Conservation (phyloP, 2,113 vertebrate species). For the Corythornis cristatus region DNA sequence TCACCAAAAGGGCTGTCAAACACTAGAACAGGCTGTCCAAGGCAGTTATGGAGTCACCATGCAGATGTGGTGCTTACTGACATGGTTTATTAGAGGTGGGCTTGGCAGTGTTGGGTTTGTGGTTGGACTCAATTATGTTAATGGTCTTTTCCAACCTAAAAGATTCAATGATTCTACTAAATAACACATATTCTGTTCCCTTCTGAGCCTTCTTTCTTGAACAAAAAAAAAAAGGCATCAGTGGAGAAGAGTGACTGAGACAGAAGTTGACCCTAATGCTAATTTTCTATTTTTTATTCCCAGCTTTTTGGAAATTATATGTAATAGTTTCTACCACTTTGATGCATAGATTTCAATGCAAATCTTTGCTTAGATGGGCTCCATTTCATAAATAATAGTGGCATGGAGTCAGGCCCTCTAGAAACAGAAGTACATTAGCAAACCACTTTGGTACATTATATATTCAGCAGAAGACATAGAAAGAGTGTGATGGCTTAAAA, state of each 20-base stretch:
- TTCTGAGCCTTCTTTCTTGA: neutral
- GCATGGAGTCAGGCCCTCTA: neutral
- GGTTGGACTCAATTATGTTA: neutral
- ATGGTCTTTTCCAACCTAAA: neutral
- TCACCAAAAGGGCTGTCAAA: neutral
- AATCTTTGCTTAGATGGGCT: neutral
- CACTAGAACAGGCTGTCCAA: neutral
- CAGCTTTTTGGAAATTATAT: neutral
- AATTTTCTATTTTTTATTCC: neutral
- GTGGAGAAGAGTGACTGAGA: neutral
- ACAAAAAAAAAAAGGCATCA: neutral
- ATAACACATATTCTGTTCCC: neutral
- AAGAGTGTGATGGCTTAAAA: neutral
- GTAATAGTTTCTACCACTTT: neutral
- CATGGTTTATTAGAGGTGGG: neutral
- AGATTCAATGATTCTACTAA: neutral
- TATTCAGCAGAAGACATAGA: neutral
- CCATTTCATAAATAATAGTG: neutral
- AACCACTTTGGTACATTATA: neutral
- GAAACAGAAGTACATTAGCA: constrained; percentile 6
- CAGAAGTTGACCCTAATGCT: neutral
- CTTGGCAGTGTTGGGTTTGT: neutral
- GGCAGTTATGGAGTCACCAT: neutral
- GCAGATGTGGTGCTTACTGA: neutral
- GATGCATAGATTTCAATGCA: neutral